These are phyloP conservation scores for Oxytorus armatus DNA, from an alignment of 2,888 invertebrate genomes.

Conservation along the genomic window DNA sequence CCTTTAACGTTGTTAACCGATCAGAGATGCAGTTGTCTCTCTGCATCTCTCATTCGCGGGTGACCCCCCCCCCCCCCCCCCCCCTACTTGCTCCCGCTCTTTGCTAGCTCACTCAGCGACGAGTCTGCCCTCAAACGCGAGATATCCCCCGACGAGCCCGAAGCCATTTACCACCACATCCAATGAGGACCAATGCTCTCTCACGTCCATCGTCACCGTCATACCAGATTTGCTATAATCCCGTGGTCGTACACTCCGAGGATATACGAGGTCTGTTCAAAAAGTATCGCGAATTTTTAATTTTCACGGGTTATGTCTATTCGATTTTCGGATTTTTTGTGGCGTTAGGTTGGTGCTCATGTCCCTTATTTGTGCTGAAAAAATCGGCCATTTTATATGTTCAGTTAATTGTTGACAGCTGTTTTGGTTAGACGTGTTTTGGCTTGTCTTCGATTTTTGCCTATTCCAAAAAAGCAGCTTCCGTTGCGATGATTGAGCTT, in stretches of 20 bases:
- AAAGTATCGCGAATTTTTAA: too few species aligned
- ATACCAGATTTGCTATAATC: slow-evolving; percentile 66
- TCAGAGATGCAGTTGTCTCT: slow-evolving; percentile 77
- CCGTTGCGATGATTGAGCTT: too few species aligned
- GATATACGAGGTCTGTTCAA: slow-evolving; percentile 22
- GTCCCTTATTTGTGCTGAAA: too few species aligned
- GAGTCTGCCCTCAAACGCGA: slow-evolving; percentile 70
- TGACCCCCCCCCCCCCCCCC: slow-evolving; percentile 36
- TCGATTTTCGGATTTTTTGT: too few species aligned
- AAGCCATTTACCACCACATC: slow-evolving; percentile 74
- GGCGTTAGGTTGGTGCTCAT: too few species aligned
- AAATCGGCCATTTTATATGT: too few species aligned
- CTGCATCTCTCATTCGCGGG: slow-evolving; percentile 70
- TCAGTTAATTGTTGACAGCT: too few species aligned
- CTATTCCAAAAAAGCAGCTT: too few species aligned
- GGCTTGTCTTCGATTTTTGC: too few species aligned
- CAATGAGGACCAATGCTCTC: slow-evolving; percentile 27
- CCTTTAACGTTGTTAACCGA: slow-evolving; percentile 75
- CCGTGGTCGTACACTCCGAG: slow-evolving; percentile 56
- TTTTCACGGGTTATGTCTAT: too few species aligned
- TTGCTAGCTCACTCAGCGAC: slow-evolving; percentile 12
- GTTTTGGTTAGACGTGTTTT: too few species aligned
- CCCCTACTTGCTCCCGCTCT: slow-evolving; percentile 42
- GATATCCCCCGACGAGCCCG: slow-evolving; percentile 77
- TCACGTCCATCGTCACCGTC: slow-evolving; percentile 32